Conservation (phyloP, 2,888 invertebrate species). For the Pseudeuparius sepicola region DNA sequence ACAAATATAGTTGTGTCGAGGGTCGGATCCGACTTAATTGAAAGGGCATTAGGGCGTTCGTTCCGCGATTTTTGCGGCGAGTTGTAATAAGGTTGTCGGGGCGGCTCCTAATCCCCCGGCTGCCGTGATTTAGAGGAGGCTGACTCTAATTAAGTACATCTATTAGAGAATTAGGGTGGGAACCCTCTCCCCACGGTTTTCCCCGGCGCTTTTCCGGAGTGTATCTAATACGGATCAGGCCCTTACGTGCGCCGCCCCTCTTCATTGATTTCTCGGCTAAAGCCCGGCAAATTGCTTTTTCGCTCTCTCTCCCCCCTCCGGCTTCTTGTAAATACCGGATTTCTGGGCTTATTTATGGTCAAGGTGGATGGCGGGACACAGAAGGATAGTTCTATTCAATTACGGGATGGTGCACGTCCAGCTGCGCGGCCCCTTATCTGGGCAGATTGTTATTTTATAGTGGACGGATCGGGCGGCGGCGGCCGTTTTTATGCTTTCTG, state of each 20-base stretch:
- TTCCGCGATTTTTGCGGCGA: conserved; percentile 28
- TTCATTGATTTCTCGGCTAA: conserved; percentile 38
- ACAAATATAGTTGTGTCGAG: too few species aligned
- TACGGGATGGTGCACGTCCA: conserved; percentile 17
- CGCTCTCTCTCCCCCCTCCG: too few species aligned
- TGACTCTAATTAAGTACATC: conserved; percentile 35
- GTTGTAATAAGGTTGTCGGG: conserved; percentile 29
- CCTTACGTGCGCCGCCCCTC: conserved; percentile 28
- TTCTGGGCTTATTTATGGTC: conserved; percentile 24
- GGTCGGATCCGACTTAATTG: conserved; percentile 24
- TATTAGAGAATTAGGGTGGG: conserved; percentile 30
- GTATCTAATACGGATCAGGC: conserved; percentile 35
- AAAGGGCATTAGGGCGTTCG: conserved; percentile 23
- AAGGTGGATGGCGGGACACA: conserved; percentile 22
- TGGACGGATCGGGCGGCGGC: too few species aligned
- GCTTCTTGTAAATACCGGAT: conserved; percentile 21
- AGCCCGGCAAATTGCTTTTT: conserved; percentile 38
- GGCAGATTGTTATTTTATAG: conserved; percentile 5
- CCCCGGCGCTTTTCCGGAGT: too few species aligned
- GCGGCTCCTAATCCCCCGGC: too few species aligned
- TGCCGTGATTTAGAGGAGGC: conserved; percentile 34
- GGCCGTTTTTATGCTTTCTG: too few species aligned
- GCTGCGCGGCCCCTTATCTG: conserved; percentile 13
- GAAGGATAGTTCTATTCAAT: conserved; percentile 24
- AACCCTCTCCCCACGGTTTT: conserved; percentile 15